These are phyloP conservation scores for Stylophora pistillata DNA, from an alignment of 64 coral and sea anemone genomes.

Conservation along the genomic window DNA sequence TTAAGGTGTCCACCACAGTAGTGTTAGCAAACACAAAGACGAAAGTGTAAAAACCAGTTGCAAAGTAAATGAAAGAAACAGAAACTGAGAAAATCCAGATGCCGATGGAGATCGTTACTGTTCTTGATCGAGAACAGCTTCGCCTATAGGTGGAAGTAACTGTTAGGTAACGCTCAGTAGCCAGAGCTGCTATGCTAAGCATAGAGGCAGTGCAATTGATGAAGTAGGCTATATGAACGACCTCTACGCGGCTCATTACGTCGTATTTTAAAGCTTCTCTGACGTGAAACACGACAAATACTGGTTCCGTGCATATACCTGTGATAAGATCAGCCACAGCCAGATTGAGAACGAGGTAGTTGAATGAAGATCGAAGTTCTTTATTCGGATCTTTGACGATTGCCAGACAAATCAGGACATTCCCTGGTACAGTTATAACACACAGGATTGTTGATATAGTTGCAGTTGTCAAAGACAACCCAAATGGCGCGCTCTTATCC, in stretches of 20 bases:
- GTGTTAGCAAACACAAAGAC: conserved; percentile 70
- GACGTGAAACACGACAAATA: conserved; percentile 50
- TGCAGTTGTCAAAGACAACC: conserved; percentile 29
- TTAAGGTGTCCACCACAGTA: conserved; percentile 23
- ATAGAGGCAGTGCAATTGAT: conserved; percentile 74
- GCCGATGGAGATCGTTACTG: conserved; percentile 20
- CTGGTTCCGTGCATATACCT: conserved; percentile 37
- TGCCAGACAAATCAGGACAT: conserved; percentile 44
- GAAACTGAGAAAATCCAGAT: conserved; percentile 59
- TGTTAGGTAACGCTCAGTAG: conserved; percentile 63
- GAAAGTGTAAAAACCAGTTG: conserved; percentile 55
- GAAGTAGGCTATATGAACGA: conserved; percentile 82
- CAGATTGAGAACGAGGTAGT: conserved; percentile 58
- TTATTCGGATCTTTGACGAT: conserved; percentile 59
- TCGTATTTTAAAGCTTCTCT: conserved; percentile 57
- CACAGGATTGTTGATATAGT: conserved; percentile 23
- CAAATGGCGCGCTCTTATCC: conserved; percentile 35
- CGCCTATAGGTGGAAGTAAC: conserved; percentile 55
- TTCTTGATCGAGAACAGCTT: conserved; percentile 12
- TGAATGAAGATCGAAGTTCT: conserved; percentile 49
- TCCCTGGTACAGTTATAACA: conserved; percentile 54
- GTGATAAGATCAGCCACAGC: conserved; percentile 53
- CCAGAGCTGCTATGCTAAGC: conserved; percentile 73
- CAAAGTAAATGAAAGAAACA: conserved; percentile 54
- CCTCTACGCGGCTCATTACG: conserved; percentile 52